Base-by-base conservation (phyloP, 2,797 vertebrate species). In the Hirundo rustica region DNA sequence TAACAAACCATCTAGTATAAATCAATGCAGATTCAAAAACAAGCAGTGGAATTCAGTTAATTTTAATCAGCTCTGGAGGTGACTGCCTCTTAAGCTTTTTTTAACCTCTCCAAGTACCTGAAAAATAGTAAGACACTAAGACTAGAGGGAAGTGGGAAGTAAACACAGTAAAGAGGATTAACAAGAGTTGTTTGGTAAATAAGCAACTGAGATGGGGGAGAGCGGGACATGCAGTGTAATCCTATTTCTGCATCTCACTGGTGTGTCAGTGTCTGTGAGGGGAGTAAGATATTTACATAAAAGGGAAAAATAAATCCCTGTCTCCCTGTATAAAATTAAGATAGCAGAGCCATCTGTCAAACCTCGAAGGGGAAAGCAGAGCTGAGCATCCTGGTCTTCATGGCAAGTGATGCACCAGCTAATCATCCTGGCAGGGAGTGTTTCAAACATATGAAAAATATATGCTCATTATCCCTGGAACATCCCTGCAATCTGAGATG, bases 191-290 rank as follows among this genome's bases (percentile, higher is more conserved):
- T 93, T 94, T 79, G 60, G 85, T 96, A 95, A 97, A 92, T 89
- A 94, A 90, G 82, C 29, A 89, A 57, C 66, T 91, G 74, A 76
- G 58, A 89, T n/a, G 53, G 34, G 50, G 65, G 44, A 91, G 72
- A 78, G 38, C 19, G 5, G 60, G 78, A 74, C 66, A 29, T 74
- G 53, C 68, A 83, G 61, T 92, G 57, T 91, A 96, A 96, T 96
- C 88, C 75, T 92, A 20, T 97, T 95, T 90, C 86, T 62, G 66
- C 79, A 94, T 89, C 81, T 93, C 65, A 61, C 78, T 93, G 58
- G 30, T 82, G 55, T 83, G 47, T 82, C 38, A 16, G n/a, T 80
- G 57, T 75, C 66, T 92, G 60, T 80, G 64, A 93, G 40, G 10
- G 40, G 36, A 96, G 51, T 62, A 89, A 93, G 86, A 70, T 76